Evolutionary conservation across 1,140 invertebrate species (phyloP), one percentile per base, ranked within the genome.

Genomic region (Ceratina calcarata): DNA sequence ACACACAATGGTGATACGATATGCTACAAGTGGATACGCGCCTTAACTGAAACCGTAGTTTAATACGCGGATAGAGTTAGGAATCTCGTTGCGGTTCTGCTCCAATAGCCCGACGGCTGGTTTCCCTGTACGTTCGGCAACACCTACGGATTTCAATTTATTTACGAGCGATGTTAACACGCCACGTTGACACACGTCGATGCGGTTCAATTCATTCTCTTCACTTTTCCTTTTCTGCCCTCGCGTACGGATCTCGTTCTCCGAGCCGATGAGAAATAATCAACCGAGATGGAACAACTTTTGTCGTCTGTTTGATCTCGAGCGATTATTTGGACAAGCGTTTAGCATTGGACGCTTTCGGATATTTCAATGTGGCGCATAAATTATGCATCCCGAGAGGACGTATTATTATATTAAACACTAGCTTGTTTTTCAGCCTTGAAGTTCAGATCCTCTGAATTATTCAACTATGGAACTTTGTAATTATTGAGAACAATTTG

Each of bases 51-150:
- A 45, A 45, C 37, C 37, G 37, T 45, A 45, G 37, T 6, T 6
- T 75, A 32, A 69, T 32, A 51, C 55, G 22, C 55, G 45, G 22
- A 77, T 70, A 77, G 57, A 69, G 16, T n/a, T 57, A 53, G 58
- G 76, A 78, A 78, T 78, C 67, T 62, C 45, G 76, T 61, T 16
- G 49, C 20, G 57, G 76, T 78, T 78, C 76, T 71, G 76, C 76
- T 78, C 67, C 76, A 78, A 71, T 78, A 78, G 68, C 27, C 76
- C 13, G 24, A 0, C 55, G 57, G 67, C 45, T 27, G 55, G 51
- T 27, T 61, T 49, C 24, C 24, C 58, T 37, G 55, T 62, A 3
- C 12, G 75, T 61, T 71, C 68, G 76, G 27, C 24, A 78, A 64
- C 66, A 71, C 67, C 58, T 62, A 78, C 58, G 49, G 45, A 24